Conservation (phyloP, 2,113 vertebrate genomes). For the Osmerus mordax region DNA sequence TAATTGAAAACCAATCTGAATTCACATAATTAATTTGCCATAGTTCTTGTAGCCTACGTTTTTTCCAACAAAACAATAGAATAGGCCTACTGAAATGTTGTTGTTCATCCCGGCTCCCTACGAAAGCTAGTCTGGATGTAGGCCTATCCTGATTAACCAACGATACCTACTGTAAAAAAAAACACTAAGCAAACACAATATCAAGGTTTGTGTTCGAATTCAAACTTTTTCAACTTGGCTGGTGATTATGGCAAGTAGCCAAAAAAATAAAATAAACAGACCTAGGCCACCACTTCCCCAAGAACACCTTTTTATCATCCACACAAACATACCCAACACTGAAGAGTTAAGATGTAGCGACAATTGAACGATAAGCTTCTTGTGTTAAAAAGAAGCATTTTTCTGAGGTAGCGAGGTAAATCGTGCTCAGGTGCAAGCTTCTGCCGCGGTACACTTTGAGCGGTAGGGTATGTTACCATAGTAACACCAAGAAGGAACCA, state of each 20-base stretch:
- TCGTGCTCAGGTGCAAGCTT: conserved; percentile 67
- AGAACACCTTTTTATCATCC: conserved; percentile 30
- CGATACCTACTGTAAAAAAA: too few relatives aligned
- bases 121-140: too few relatives aligned
- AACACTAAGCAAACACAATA: too few relatives aligned
- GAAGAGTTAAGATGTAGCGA: neutral
- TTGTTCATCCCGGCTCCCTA: conserved; percentile 31
- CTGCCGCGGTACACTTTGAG: conserved; percentile 56
- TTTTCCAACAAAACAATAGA: conserved; percentile 19
- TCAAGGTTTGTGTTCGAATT: too few relatives aligned
- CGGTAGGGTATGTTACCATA: conserved; percentile 72
- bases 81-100: conserved; percentile 4
- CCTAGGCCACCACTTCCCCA: too few relatives aligned
- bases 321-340: conserved; percentile 29
- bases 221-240: too few relatives aligned
- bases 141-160: too few relatives aligned
- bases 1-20: too few relatives aligned
- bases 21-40: conserved; percentile 1
- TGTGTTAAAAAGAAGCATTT: conserved; percentile 24
- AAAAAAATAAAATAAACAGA: too few relatives aligned
- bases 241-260: too few relatives aligned
- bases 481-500: conserved; percentile 71
- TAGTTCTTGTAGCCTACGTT: conserved; percentile 36
- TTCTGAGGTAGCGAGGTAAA: conserved; percentile 18
- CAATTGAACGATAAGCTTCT: neutral